Conservation (phyloP, 2,888 invertebrate species). For the Cloeon dipterum region DNA sequence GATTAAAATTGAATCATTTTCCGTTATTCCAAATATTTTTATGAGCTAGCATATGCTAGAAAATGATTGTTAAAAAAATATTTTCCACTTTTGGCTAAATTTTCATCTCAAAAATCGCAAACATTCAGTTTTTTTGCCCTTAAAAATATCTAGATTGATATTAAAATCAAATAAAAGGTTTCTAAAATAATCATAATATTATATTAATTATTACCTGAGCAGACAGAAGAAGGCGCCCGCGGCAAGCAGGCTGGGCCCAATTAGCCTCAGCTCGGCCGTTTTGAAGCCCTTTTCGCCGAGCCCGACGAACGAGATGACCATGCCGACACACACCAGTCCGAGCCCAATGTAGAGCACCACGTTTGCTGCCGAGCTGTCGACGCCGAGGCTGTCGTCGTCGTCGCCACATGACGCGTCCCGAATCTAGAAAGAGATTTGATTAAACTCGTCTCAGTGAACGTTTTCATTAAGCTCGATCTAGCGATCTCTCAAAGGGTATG, state of each 20-base stretch:
- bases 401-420: constrained; percentile 66
- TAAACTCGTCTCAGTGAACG: neutral
- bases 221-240: constrained; percentile 4
- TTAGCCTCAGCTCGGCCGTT: constrained; percentile 62
- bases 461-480: no score
- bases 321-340: constrained; percentile 58
- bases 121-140: no score
- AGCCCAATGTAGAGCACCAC: constrained; percentile 68
- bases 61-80: no score
- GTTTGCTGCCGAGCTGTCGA: constrained; percentile 26
- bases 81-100: no score
- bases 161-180: no score
- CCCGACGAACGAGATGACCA: constrained; percentile 73
- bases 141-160: no score
- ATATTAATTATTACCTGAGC: constrained; percentile 1
- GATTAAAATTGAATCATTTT: no score
- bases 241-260: constrained; percentile 57
- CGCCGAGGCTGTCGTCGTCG: constrained; percentile 29
- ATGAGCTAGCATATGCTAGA: no score
- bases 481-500: no score
- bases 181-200: no score
- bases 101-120: no score
- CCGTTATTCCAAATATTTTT: no score
- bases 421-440: constrained; percentile 27
- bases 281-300: constrained; percentile 50